These are phyloP conservation scores for Sialis fuliginosa DNA, from an alignment of 2,888 invertebrate species.

Conservation along the genomic window DNA sequence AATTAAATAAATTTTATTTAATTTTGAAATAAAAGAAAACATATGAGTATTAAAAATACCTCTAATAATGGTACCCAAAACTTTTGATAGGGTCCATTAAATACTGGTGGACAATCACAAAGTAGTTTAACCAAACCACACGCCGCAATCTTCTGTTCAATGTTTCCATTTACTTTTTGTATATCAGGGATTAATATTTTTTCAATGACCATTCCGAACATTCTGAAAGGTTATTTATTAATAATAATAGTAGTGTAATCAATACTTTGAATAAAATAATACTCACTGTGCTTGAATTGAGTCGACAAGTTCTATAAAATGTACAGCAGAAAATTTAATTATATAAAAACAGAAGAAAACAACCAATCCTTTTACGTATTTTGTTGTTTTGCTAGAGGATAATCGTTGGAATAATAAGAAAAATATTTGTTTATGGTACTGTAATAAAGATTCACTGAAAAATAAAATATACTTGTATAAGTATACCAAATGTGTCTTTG, in stretches of 20 bases:
- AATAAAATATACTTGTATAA: conserved; percentile 8
- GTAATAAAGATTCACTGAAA: conserved; percentile 50
- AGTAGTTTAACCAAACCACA: conserved; percentile 77
- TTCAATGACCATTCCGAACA: conserved; percentile 94
- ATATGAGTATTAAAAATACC: conserved; percentile 14
- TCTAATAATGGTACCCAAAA: conserved; percentile 41
- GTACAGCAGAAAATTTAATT: conserved; percentile 58
- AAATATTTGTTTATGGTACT: conserved; percentile 75
- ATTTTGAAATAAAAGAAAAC: not conserved
- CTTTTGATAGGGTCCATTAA: conserved; percentile 45
- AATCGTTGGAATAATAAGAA: conserved; percentile 84
- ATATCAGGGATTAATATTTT: conserved; percentile 73
- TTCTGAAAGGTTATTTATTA: conserved; percentile 29
- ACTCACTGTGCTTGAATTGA: conserved; percentile 69
- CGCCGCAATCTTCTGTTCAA: conserved; percentile 81
- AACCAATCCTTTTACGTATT: conserved; percentile 78
- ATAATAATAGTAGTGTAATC: conserved; percentile 2
- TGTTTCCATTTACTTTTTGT: conserved; percentile 64
- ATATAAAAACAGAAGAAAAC: conserved; percentile 82
- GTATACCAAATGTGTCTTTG: too few species aligned
- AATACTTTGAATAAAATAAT: conserved; percentile 2
- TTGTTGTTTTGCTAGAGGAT: conserved; percentile 85
- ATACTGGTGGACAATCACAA: conserved; percentile 53
- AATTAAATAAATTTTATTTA: conserved; percentile 7
- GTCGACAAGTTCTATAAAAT: conserved; percentile 63